phyloP scores from a whole-genome alignment of 2,113 vertebrate genomes.

The Nothobranchius furzeri region DNA sequence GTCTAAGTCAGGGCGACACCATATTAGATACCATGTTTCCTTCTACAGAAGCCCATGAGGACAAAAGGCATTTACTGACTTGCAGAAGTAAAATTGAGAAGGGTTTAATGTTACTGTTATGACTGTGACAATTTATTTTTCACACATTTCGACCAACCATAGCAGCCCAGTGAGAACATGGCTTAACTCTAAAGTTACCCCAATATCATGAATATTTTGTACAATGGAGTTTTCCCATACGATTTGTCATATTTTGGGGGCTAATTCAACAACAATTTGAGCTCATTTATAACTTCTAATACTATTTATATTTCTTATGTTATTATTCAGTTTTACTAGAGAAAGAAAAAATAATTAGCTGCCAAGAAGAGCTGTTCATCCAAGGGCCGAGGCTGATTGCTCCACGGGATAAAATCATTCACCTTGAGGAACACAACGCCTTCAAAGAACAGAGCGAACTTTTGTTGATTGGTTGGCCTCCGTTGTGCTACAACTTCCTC shows the following conservation, averaged over 20 bases:
- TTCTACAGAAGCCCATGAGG: too few relatives aligned
- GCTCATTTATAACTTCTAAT: background rate
- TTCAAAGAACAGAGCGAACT: background rate
- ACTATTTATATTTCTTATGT: background rate
- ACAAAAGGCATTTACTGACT: too few relatives aligned
- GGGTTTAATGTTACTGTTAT: too few relatives aligned
- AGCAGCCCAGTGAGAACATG: too few relatives aligned
- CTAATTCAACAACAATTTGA: background rate
- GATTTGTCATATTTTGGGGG: background rate
- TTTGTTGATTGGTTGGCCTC: background rate
- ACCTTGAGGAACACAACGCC: constrained; percentile 12
- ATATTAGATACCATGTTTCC: too few relatives aligned
- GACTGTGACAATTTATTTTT: too few relatives aligned
- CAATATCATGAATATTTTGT: background rate
- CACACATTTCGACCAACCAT: too few relatives aligned
- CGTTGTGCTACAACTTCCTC: background rate
- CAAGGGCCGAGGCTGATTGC: background rate
- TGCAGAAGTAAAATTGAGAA: too few relatives aligned
- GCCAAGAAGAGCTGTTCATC: background rate
- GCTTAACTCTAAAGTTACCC: too few relatives aligned
- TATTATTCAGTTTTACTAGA: background rate
- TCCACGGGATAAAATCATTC: background rate
- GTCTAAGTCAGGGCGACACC: too few relatives aligned
- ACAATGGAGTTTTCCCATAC: background rate
- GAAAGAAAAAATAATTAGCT: background rate